Evolutionary conservation across 2,888 invertebrate genomes (phyloP), one percentile per base, ranked within the genome.

Genomic region (Drosophila macrospina): DNA sequence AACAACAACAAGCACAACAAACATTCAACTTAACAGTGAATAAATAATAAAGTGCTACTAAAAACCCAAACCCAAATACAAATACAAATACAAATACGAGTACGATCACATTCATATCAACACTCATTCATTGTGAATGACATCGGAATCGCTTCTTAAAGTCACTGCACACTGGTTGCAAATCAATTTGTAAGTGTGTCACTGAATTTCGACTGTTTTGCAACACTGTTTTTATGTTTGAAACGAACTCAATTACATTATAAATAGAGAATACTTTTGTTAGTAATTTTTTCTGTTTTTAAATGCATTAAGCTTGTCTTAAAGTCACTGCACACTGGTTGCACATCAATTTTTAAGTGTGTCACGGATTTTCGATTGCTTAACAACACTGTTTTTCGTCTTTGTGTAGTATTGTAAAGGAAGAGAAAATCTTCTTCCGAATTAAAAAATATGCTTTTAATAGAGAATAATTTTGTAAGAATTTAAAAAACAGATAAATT

Each of bases 31-130:
- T 68, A 81, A 81, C 82, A 75, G 82, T 72, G 79, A 89, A 85
- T 82, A 87, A 84, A 84, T 78, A 83, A 84, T 74, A 69, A 64
- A 64, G 66, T 62, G 77, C 59, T 68, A 80, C 80, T 76, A 69
- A 63, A 61, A 68, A 63, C 30, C 42, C 60, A 74, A 78, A 77
- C 50, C 41, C 69, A 65, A 62, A 67, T 28, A 60, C 32, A 54
- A 45, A 59, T 20, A 60, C 32, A 54, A 45, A 59, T 20, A 45
- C 56, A 37, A 28, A 62, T 28, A 48, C 48, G 24, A 41, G 63
- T 26, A 52, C 37, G 8, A 20, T 13, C 52, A 73, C 39, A 50
- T 13, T 16, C 39, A 63, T 10, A 36, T 30, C 15, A 45, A 30
- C 36, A 34, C 24, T 26, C 28, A 20, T 20, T 41, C 39, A 24